Evolutionary conservation across 1,140 invertebrate species (phyloP), one percentile per base, ranked within the genome.

Genomic region (Portunus trituberculatus): DNA sequence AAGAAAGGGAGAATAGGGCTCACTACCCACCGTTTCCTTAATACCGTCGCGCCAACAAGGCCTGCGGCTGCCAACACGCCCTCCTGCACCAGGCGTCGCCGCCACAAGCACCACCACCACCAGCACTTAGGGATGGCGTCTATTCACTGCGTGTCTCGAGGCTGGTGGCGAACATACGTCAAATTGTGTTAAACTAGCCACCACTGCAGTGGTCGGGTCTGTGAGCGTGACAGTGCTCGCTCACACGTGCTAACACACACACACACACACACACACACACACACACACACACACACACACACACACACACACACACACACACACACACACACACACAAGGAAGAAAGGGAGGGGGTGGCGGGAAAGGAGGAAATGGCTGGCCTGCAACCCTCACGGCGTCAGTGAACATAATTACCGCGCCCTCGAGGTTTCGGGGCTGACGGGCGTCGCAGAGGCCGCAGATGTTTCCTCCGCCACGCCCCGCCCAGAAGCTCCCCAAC

Each of bases 261-360:
- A 88, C 86, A 88, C 86, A 28, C 10, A 89, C 31, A 89, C 28
- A 88, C 31, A 39, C 39, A 39, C 87, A 12, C 87, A 46, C 32
- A 29, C 87, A 32, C 46, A 89, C 87, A 89, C 28, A 28, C 6
- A 89, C 87, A 89, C 87, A 28, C 32, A 89, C 87, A 89, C 28
- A 89, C 31, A 89, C 39, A 89, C 87, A 45, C 87, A 46, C 32
- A 89, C 32, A 89, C 87, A 89, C 87, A n/a, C 87, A 89, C 87
- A 89, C 7, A 39, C 4, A 32, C 4, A 39, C 29, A n/a, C 29
- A 89, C 29, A 32, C 29, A 39, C 20, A 76, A 7, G 25, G 20
- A n/a, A n/a, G 20, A 20, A n/a, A n/a, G 67, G 25, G 6, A n/a
- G 67, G 67, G 20, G 25, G 52, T 20, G 52, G 52, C 12, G 10